Base-by-base conservation (phyloP, 1,140 invertebrate genomes). In the Callitettix versicolor region DNA sequence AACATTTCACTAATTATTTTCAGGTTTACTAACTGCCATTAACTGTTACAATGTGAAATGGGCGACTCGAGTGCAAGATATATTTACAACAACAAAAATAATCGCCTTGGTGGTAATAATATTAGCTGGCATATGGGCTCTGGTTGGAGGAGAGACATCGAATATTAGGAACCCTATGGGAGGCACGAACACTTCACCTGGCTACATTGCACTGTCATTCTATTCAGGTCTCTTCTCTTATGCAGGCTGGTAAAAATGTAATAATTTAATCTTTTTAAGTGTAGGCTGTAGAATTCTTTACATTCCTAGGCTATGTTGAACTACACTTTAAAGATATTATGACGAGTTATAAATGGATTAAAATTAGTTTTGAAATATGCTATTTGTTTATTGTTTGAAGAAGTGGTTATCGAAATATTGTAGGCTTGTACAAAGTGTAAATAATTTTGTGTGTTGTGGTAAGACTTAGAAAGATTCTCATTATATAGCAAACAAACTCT, bases 141-240 rank as follows among this genome's bases (percentile, higher is more conserved):
- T 75, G 36, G 65, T 69, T 1, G 81, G 79, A 1, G 81, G 80
- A 0, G 71, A 87, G 48, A 79, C 76, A 0, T 77, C 84, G 62
- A 82, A 93, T 61, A 90, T 95, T 56, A 59, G 79, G 3, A 71
- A 80, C 38, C 83, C 90, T 3, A 95, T 95, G 74, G 75, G 81
- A 58, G 81, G 84, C 2, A 86, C 88, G 0, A 79, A 81, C 40
- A 81, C 76, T 0, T 72, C 85, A 40, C 82, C 91, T 1, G 86
- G 88, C 5, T 77, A 80, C 55, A 85, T 96, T 53, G 89, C 93
- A 0, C 73, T 96, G 1, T 88, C 92, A 0, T 93, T 98, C 70
- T 99, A 98, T 68, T 91, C 86, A 6, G 95, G 94, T 33, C 77
- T 98, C n/a, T 98, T 97, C 72, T 95, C 94, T 0, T 98, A 96